phyloP scores from a whole-genome alignment of 2,797 vertebrate genomes.

The Pseudochaenichthys georgianus region DNA sequence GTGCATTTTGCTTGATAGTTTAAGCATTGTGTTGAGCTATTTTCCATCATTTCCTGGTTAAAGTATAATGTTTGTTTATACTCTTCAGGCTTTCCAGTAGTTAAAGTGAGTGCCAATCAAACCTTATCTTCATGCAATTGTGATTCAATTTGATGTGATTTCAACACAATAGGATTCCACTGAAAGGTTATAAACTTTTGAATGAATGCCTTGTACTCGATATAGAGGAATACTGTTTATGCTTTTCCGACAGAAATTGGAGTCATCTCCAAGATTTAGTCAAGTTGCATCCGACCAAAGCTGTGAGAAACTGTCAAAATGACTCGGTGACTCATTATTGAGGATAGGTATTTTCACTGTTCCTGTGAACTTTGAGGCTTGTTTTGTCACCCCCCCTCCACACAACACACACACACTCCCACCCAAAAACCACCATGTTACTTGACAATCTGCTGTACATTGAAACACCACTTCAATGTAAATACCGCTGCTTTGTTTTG shows the following conservation, averaged over 20 bases:
- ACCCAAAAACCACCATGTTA: constrained; percentile 28
- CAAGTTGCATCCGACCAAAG: too few relatives aligned
- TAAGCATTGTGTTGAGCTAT: background rate
- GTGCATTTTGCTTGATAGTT: too few relatives aligned
- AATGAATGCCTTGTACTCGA: too few relatives aligned
- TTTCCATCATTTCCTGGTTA: background rate
- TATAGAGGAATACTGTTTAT: background rate
- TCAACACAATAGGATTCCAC: too few relatives aligned
- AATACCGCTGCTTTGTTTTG: background rate
- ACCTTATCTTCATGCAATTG: background rate
- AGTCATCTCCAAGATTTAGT: background rate
- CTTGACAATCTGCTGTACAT: constrained; percentile 13
- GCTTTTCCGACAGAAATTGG: background rate
- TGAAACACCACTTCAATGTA: constrained; percentile 10
- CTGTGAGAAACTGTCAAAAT: background rate
- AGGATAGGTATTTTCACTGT: constrained; percentile 24
- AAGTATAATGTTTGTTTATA: background rate
- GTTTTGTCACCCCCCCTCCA: constrained; percentile 36
- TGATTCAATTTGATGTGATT: too few relatives aligned
- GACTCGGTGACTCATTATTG: constrained; percentile 52
- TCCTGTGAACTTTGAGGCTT: constrained; percentile 40
- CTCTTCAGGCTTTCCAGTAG: background rate
- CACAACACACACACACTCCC: constrained; percentile 21
- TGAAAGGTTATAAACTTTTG: too few relatives aligned
- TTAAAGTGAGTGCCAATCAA: background rate